phyloP scores from a whole-genome alignment of 2,113 vertebrate species.

The Heloderma charlesbogerti region DNA sequence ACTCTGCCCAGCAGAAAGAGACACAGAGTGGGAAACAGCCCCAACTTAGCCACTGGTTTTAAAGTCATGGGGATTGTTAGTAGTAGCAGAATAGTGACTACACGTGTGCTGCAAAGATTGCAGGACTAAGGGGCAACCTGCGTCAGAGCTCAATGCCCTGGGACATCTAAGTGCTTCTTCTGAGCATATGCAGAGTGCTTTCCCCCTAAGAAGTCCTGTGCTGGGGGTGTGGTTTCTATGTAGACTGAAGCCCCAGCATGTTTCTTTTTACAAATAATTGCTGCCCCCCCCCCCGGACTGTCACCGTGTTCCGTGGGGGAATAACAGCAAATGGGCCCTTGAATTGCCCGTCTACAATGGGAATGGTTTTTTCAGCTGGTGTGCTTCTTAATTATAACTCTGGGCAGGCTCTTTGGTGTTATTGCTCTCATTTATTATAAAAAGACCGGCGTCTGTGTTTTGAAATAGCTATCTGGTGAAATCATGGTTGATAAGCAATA shows the following conservation, averaged over 20 bases:
- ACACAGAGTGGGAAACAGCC: too few relatives aligned
- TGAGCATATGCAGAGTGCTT: background rate
- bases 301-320: background rate
- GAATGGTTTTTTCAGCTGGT: constrained; percentile 7
- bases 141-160: background rate
- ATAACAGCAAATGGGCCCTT: background rate
- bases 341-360: background rate
- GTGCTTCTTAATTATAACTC: constrained; percentile 74
- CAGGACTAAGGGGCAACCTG: too few relatives aligned
- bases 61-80: background rate
- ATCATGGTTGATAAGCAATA: constrained; percentile 80
- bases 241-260: background rate
- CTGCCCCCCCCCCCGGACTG: background rate
- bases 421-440: constrained; percentile 82
- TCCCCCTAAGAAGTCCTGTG: background rate
- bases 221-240: too few relatives aligned
- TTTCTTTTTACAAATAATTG: background rate
- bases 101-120: background rate
- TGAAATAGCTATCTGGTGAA: constrained; percentile 79
- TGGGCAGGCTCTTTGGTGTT: constrained; percentile 75
- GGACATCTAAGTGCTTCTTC: background rate
- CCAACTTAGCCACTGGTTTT: background rate
- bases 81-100: too few relatives aligned
- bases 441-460: constrained; percentile 75
- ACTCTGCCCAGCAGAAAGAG: background rate